Percentiles rank a stretch among this genome's conserved stretches.
Conservation (phyloP, 2,888 invertebrate genomes). For the Bruchidius siliquastri region DNA sequence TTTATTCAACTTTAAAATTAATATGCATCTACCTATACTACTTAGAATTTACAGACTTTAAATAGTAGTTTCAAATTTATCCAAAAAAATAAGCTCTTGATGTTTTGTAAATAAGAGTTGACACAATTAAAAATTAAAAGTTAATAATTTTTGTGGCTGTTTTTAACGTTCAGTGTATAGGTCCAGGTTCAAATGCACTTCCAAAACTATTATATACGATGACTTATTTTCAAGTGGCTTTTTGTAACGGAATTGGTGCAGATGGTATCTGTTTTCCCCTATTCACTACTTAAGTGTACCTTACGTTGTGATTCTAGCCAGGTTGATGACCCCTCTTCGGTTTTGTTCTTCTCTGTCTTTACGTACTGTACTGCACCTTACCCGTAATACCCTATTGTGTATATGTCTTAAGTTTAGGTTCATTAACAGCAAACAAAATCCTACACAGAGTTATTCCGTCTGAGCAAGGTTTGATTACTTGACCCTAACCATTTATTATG, state of each 20-base stretch:
- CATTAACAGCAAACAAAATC: neutral
- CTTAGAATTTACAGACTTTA: too few relatives aligned
- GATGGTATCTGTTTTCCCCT: neutral
- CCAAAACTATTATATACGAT: neutral
- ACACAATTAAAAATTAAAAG: too few relatives aligned
- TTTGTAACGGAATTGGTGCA: neutral
- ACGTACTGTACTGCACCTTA: neutral
- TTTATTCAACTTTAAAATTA: too few relatives aligned
- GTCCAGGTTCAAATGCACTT: neutral
- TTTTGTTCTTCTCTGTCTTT: neutral
- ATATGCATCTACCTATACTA: too few relatives aligned
- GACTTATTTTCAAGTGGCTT: neutral
- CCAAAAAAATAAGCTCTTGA: too few relatives aligned
- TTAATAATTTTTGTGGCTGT: too few relatives aligned
- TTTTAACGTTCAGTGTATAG: neutral
- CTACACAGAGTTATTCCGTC: neutral
- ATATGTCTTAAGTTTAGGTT: neutral
- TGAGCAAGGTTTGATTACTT: neutral
- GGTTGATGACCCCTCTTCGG: neutral
- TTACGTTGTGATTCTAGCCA: neutral
- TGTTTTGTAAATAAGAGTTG: too few relatives aligned
- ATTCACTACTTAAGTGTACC: neutral
- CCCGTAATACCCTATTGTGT: neutral
- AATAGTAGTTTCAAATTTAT: too few relatives aligned
- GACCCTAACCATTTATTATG: neutral